phyloP scores from a whole-genome alignment of 1,140 invertebrate species.

The Brachionus rubens region DNA sequence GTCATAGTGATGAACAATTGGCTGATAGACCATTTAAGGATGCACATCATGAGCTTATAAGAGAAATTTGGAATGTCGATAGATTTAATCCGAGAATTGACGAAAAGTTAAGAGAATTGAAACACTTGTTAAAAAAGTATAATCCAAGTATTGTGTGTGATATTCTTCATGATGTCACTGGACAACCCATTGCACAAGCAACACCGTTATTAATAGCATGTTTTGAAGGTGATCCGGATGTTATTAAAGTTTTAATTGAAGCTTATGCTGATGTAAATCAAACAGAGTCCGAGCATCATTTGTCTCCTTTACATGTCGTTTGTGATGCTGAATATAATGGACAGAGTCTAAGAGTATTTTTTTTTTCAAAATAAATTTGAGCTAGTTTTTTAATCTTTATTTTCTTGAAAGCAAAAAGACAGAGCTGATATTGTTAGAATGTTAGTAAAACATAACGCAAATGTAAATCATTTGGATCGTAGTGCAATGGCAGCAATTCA shows the following conservation, averaged over 20 bases:
- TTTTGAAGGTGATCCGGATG: conserved; percentile 46
- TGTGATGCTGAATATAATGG: conserved; percentile 47
- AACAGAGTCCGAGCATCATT: conserved; percentile 46
- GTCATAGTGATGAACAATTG: conserved; percentile 4
- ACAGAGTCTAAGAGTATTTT: conserved; percentile 41
- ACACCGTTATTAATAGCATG: conserved; percentile 46
- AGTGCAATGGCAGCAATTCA: conserved; percentile 44
- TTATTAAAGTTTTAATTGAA: conserved; percentile 42
- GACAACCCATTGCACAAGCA: conserved; percentile 46
- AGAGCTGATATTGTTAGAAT: conserved; percentile 22
- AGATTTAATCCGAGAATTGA: conserved; percentile 11
- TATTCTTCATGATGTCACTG: conserved; percentile 42
- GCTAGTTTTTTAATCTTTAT: no score
- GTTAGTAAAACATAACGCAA: conserved; percentile 29
- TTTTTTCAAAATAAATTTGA: conserved; percentile 1
- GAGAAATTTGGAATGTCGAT: conserved; percentile 46
- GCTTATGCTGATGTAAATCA: conserved; percentile 41
- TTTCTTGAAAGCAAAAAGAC: conserved; percentile 45
- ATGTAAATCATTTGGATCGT: conserved; percentile 46
- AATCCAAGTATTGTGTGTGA: conserved; percentile 42
- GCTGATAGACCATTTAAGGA: conserved; percentile 39
- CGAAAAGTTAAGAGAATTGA: conserved; percentile 38
- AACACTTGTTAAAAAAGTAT: conserved; percentile 33
- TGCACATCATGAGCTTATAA: conserved; percentile 43
- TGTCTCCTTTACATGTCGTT: conserved; percentile 43